Conservation (phyloP, 2,113 vertebrate species). For the Vulpes lagopus region DNA sequence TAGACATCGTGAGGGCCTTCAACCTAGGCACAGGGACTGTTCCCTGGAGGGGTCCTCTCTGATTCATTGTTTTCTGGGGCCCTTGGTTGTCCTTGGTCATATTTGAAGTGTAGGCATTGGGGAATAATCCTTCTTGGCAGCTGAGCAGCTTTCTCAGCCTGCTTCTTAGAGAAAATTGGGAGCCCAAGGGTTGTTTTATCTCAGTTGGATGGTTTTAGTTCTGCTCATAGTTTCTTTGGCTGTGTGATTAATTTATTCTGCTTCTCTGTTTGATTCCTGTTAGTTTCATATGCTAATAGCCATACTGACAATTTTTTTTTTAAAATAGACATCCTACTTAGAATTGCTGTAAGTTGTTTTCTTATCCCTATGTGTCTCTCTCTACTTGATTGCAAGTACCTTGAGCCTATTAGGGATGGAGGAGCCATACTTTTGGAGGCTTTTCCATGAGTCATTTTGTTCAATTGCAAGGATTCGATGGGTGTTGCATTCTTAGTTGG, state of each 20-base stretch:
- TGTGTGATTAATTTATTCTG: constrained; percentile 20
- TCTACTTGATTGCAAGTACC: constrained; percentile 23
- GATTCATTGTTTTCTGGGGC: neutral
- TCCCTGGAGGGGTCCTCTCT: neutral
- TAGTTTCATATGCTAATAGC: constrained; percentile 10
- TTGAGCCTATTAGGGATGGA: neutral
- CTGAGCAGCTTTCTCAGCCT: neutral
- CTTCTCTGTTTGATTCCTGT: constrained; percentile 26
- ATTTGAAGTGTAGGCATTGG: constrained; percentile 24
- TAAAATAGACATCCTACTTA: neutral
- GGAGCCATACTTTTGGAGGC: neutral
- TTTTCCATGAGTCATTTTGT: constrained; percentile 54
- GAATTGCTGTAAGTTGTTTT: constrained; percentile 51
- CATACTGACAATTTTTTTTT: neutral
- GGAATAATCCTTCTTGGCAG: constrained; percentile 23
- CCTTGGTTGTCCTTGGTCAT: constrained; percentile 35
- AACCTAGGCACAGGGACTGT: neutral
- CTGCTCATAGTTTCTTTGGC: constrained; percentile 50
- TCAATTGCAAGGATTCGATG: constrained; percentile 11
- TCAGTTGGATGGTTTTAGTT: constrained; percentile 24
- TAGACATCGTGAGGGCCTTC: neutral
- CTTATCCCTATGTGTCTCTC: neutral
- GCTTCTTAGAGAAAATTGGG: constrained; percentile 5
- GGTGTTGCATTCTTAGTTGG: neutral
- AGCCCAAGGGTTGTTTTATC: constrained; percentile 1